Evolutionary conservation across 2,888 invertebrate species (phyloP).

Genomic region (Ophion obscuratus): DNA sequence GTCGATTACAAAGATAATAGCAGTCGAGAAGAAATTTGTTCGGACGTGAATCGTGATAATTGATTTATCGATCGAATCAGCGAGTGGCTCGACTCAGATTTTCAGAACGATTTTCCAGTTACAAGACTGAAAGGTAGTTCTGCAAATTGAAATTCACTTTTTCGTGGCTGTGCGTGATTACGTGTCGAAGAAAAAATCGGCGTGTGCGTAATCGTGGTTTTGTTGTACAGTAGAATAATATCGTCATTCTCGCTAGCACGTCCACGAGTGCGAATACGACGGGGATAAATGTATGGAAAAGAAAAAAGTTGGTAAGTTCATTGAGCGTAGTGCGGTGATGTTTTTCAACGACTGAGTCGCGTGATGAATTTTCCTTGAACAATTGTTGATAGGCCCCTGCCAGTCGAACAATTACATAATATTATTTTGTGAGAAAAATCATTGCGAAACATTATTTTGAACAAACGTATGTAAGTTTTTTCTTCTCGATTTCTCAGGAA

Average conservation of each 20-base stretch:
- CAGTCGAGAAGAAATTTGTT: neutral
- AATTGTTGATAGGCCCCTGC: neutral
- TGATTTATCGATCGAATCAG: constrained; percentile 8
- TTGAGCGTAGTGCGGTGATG: neutral
- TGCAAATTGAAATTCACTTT: constrained; percentile 6
- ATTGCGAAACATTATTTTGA: neutral
- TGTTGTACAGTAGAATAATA: constrained; percentile 55
- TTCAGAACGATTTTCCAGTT: constrained; percentile 6
- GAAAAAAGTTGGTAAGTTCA: neutral
- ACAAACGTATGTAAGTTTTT: neutral
- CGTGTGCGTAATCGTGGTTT: neutral
- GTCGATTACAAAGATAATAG: constrained; percentile 4
- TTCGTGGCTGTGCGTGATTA: neutral
- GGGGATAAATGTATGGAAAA: neutral
- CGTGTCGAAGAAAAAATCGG: neutral
- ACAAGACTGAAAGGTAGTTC: neutral
- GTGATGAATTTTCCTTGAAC: neutral
- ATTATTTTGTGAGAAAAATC: neutral
- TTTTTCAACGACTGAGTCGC: neutral
- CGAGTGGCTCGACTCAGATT: constrained; percentile 28
- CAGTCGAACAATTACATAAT: neutral
- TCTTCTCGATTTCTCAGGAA: neutral
- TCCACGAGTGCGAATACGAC: neutral
- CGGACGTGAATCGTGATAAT: neutral
- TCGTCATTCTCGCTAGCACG: constrained; percentile 68